These are phyloP conservation scores for Myotis lucifugus DNA, from an alignment of 2,113 vertebrate species.

Conservation along the genomic window DNA sequence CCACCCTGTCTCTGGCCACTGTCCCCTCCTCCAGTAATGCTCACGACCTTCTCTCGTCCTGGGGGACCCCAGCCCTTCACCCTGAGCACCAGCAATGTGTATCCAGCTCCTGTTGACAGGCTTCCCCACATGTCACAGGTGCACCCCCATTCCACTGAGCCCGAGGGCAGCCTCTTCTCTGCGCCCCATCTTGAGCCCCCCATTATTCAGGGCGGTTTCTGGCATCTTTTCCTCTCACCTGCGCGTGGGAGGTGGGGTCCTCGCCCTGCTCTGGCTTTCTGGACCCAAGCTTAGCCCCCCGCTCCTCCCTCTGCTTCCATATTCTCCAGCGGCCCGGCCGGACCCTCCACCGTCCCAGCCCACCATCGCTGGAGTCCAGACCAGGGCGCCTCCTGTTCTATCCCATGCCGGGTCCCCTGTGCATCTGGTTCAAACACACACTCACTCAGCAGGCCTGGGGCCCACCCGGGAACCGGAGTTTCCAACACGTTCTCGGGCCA, in stretches of 20 bases:
- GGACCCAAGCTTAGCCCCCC: neutral
- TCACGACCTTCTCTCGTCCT: neutral
- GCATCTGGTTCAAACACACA: neutral
- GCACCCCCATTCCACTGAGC: too few relatives aligned
- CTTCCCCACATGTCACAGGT: neutral
- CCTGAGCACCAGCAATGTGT: neutral
- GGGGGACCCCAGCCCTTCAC: neutral
- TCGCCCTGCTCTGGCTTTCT: neutral
- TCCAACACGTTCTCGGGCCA: neutral
- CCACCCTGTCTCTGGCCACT: neutral
- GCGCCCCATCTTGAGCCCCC: neutral
- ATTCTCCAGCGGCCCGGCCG: neutral
- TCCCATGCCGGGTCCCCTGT: neutral
- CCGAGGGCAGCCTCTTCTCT: neutral
- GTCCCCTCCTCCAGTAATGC: neutral
- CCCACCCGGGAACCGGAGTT: neutral
- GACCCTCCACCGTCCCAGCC: neutral
- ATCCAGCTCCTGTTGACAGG: neutral
- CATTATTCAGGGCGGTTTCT: neutral
- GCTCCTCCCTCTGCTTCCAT: neutral
- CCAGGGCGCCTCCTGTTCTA: neutral
- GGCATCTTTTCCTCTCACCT: neutral
- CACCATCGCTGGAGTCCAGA: neutral
- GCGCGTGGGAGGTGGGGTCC: fast-evolving
- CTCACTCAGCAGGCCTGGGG: neutral